Conservation (phyloP, 2,113 vertebrate genomes). For the Setophaga petechia region DNA sequence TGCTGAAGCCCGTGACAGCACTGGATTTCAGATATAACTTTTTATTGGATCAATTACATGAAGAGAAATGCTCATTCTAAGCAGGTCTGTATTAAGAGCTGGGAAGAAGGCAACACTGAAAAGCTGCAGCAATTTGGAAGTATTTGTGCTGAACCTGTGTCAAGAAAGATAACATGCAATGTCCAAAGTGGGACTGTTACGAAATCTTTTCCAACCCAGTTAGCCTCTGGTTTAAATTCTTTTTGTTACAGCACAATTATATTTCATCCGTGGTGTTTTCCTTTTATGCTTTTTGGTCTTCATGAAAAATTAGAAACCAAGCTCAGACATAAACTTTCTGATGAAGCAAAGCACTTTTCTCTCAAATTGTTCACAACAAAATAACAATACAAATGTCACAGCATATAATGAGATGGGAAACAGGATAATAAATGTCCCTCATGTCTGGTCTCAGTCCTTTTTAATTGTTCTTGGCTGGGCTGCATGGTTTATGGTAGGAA, state of each 20-base stretch:
- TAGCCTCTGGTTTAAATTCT: not conserved
- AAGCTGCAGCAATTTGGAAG: not conserved
- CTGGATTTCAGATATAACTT: not conserved
- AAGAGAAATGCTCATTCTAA: not conserved
- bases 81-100: not conserved
- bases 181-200: not conserved
- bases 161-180: not conserved
- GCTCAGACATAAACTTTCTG: not conserved
- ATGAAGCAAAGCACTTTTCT: not conserved
- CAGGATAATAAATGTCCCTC: not conserved
- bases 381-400: not conserved
- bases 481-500: not conserved
- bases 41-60: not conserved
- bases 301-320: not conserved
- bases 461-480: not conserved
- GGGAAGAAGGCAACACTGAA: not conserved
- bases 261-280: not conserved
- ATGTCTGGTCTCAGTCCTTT: not conserved
- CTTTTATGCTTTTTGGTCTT: not conserved
- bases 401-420: not conserved
- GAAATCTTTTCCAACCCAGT: constrained; percentile 3
- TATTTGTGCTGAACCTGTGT: not conserved
- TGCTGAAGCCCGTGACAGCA: not conserved
- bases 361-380: not conserved
- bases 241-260: not conserved